These are phyloP conservation scores for Mimumesa dahlbomi DNA, from an alignment of 2,888 invertebrate species.

Conservation along the genomic window DNA sequence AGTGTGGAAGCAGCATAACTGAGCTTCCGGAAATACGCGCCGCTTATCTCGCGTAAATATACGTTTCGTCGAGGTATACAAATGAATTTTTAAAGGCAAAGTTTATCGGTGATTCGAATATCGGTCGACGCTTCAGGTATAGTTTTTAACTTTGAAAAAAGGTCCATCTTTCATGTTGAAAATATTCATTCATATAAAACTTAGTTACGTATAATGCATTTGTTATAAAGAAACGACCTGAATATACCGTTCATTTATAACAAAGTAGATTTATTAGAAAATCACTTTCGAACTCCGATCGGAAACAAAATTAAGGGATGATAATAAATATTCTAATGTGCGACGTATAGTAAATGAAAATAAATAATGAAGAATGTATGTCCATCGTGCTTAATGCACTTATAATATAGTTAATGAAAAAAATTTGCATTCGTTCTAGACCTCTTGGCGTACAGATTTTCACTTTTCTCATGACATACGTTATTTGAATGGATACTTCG, in stretches of 20 bases:
- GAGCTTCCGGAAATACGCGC: too few relatives aligned
- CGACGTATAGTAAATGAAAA: constrained; percentile 38
- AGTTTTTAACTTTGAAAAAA: too few relatives aligned
- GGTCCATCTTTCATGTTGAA: too few relatives aligned
- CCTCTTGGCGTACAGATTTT: constrained; percentile 9
- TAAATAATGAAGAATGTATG: constrained; percentile 40
- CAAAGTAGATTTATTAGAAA: constrained; percentile 13
- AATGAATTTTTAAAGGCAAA: too few relatives aligned
- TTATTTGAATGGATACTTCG: constrained; percentile 12
- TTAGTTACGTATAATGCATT: not conserved
- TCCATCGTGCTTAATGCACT: constrained; percentile 18
- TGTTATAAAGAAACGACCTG: not conserved
- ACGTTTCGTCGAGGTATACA: too few relatives aligned
- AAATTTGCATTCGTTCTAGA: constrained; percentile 24
- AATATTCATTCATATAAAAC: too few relatives aligned
- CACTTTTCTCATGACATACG: constrained; percentile 4
- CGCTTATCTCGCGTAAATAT: too few relatives aligned
- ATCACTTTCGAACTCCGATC: not conserved
- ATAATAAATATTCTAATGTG: constrained; percentile 43
- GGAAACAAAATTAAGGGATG: constrained; percentile 16
- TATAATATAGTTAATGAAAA: constrained; percentile 17
- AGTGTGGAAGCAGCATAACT: too few relatives aligned
- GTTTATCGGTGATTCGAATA: too few relatives aligned
- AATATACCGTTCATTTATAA: constrained; percentile 2
- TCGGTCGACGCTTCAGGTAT: too few relatives aligned